Evolutionary conservation across 2,113 vertebrate species (phyloP).

Genomic region (Centropristis striata): DNA sequence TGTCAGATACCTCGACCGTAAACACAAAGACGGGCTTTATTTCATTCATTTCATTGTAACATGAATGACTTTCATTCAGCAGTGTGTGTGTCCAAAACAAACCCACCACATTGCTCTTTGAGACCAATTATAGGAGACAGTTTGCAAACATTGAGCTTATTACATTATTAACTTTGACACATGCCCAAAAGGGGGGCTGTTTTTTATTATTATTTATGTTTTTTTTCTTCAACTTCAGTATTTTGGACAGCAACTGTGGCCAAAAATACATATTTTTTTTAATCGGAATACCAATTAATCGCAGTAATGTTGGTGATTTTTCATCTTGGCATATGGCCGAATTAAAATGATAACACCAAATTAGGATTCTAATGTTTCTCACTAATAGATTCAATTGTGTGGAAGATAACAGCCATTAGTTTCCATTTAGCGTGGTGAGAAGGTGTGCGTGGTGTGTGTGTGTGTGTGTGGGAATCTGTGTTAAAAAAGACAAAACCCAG

Average conservation of each 20-base stretch:
- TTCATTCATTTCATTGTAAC: constrained; percentile 18
- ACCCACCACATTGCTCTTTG: constrained; percentile 30
- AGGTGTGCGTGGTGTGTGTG: no score
- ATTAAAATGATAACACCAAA: constrained; percentile 58
- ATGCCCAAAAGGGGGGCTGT: constrained; percentile 2
- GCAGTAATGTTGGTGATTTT: constrained; percentile 39
- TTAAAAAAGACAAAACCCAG: neutral
- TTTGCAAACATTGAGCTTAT: constrained; percentile 44
- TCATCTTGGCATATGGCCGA: constrained; percentile 51
- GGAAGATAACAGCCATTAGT: constrained; percentile 69
- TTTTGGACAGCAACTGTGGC: neutral
- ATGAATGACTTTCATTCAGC: constrained; percentile 3
- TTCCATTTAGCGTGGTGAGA: constrained; percentile 40
- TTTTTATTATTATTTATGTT: neutral
- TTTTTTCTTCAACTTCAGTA: neutral
- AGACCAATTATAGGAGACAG: constrained; percentile 50
- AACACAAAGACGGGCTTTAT: constrained; percentile 21
- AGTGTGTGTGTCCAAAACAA: constrained; percentile 4
- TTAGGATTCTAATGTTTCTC: constrained; percentile 35
- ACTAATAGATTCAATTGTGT: constrained; percentile 48
- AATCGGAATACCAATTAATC: constrained; percentile 50
- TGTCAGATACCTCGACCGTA: constrained; percentile 3
- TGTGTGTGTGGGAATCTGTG: constrained; percentile 14
- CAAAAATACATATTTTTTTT: constrained; percentile 3
- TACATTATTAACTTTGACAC: constrained; percentile 41